Evolutionary conservation across 2,888 invertebrate genomes (phyloP).

Genomic region (Agrochola lychnidis): DNA sequence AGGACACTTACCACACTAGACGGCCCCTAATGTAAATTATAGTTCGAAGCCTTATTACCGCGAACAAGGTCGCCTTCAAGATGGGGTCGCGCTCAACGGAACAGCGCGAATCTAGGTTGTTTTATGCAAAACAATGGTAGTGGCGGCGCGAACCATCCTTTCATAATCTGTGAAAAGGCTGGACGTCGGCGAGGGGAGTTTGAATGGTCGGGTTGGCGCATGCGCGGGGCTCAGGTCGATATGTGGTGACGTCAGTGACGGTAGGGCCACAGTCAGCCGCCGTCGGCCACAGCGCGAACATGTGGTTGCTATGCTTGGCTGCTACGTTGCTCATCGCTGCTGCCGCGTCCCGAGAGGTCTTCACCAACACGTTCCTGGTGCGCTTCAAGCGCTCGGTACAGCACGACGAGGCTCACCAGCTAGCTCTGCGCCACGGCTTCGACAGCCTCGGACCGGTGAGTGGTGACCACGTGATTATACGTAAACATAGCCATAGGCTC

Average conservation of each 20-base stretch:
- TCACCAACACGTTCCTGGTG: constrained; percentile 99
- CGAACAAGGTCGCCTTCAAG: constrained; percentile 63
- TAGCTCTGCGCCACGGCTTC: constrained; percentile 98
- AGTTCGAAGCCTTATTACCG: constrained; percentile 55
- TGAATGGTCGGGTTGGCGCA: constrained; percentile 78
- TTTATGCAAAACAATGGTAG: constrained; percentile 76
- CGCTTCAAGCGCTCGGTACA: constrained; percentile 95
- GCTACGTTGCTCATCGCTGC: constrained; percentile 84
- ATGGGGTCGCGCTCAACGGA: constrained; percentile 60
- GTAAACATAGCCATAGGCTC: constrained; percentile 83
- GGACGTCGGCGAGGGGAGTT: constrained; percentile 63
- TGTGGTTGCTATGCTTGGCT: constrained; percentile 88
- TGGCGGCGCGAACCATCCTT: constrained; percentile 71
- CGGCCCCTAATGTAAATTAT: constrained; percentile 50
- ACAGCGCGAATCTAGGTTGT: constrained; percentile 71
- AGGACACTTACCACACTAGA: constrained; percentile 64
- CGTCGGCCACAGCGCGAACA: constrained; percentile 84
- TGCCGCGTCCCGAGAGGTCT: constrained; percentile 92
- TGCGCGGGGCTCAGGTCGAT: constrained; percentile 85
- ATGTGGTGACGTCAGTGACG: constrained; percentile 86
- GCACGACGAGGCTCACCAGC: constrained; percentile 93
- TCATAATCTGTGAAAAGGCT: constrained; percentile 79
- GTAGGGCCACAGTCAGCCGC: constrained; percentile 86
- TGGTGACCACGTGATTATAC: constrained; percentile 86
- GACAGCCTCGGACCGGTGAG: constrained; percentile 98